Evolutionary conservation across 1,140 invertebrate genomes (phyloP).

Genomic region (Formica exsecta): DNA sequence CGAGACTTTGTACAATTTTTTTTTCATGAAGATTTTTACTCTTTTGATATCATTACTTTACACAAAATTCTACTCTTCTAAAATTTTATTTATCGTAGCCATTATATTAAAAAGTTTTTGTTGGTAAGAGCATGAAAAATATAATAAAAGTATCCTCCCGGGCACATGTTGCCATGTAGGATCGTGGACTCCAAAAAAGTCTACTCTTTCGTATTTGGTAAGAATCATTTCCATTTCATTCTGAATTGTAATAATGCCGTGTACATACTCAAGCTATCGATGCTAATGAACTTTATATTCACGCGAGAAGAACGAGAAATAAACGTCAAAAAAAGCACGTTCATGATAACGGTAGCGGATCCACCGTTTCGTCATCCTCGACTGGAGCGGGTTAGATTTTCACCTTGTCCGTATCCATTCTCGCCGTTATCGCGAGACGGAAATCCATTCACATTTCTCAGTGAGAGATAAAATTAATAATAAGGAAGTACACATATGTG

Average conservation of each 20-base stretch:
- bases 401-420: neutral
- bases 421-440: neutral
- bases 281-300: constrained; percentile 51
- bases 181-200: neutral
- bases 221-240: neutral
- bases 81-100: neutral
- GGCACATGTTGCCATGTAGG: neutral
- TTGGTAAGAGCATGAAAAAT: neutral
- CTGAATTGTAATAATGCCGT: neutral
- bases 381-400: neutral
- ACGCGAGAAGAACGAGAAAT: neutral
- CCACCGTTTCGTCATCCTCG: constrained; percentile 45
- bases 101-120: neutral
- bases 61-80: neutral
- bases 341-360: constrained; percentile 41
- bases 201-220: neutral
- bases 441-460: neutral
- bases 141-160: neutral
- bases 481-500: neutral
- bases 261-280: neutral
- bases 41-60: no score
- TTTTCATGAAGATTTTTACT: no score
- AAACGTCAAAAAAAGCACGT: constrained; percentile 44
- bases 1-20: no score
- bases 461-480: neutral